Base-by-base conservation (phyloP, 2,113 vertebrate species). In the Sporophila hypoxantha region DNA sequence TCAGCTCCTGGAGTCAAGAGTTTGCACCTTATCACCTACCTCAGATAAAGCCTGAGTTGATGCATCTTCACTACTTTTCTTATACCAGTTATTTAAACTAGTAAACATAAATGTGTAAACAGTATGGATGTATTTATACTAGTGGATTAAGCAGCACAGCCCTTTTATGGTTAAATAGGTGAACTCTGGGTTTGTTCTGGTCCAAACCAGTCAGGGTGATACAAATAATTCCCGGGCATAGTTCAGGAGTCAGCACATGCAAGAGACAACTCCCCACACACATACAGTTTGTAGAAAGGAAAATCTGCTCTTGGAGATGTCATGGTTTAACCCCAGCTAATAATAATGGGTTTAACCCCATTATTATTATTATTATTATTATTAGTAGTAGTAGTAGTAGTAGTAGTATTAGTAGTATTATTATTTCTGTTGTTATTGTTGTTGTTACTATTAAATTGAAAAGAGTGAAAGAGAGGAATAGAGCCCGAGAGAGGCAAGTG, bases 251-350 rank as follows among this genome's bases (percentile, higher is more conserved):
- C 7, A 7, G 41, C 7, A 34, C 2, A 3, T 5, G 14, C 0
- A 5, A 39, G 18, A 25, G 9, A 61, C 7, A 6, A 20, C 32
- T 22, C 12, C 15, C 1, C 13, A 6, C 22, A n/a, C 0, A 2
- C 2, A 3, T 3, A 7, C 8, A 36, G 30, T n/a, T 80, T 49
- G 23, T 29, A 68, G 53, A 18, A 16, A 50, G 19, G 15, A 27
- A 64, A 49, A n/a, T 67, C 9, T 47, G 7, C 27, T 44, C 50
- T 60, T 25, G 39, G 39, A 74, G 37, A 18, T 60, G 29, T 26
- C 8, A 6, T 41, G 17, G 25, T 32, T 67, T 41, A 80, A 67
- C 34, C 12, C 23, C 23, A 39, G 20, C 17, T n/a, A 23, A 22
- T 46, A 46, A 46, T 46, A 46, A 22, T 22, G 44, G 44, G 44